Base-by-base conservation (phyloP, 2,797 vertebrate species). In the Lindbergichthys nudifrons region DNA sequence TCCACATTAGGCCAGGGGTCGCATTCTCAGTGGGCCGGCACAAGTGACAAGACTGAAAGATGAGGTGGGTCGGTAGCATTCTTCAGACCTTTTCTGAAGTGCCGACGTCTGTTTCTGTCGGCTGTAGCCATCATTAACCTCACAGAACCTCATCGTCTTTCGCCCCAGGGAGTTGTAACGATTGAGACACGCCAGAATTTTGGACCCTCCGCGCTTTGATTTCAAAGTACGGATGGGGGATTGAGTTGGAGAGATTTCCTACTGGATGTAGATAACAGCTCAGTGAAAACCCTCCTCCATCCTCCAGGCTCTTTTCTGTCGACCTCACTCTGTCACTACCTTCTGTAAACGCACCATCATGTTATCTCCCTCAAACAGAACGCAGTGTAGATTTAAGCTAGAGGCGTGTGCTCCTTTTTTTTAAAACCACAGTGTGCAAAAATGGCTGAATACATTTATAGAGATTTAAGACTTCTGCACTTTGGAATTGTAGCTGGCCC, bases 1-100 rank as follows among this genome's bases (percentile, higher is more conserved):
- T 74, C 65, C 70, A 7, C 10, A 14, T 66, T 1, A 58, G 84
- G 85, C 68, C 88, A 88, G 75, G 83, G 90, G 92, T 92, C 80
- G 56, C 75, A 50, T 89, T 91, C 84, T 88, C 77, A 48, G 78
- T 73, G 83, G 87, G 83, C 73, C 36, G 5, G 53, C 74, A 47
- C 74, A 53, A 84, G 75, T 82, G 69, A 80, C 71, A 13, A 64
- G 50, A 75, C 62, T 86, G 88, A 94, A 79, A 88, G 90, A 92
- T 82, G 81, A 84, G 88, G 90, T 66, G 59, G 70, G 62, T 68
- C 63, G 30, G 77, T 54, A 69, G 88, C 86, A 89, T 93, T 93
- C 91, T 83, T 90, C 15, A 58, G 74, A 64, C 32, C 16, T 65
- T 69, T 67, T 75, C 77, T 86, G 50, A 70, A 76, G 76, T 66